phyloP scores from a whole-genome alignment of 2,888 invertebrate genomes.

The Bugula neritina region DNA sequence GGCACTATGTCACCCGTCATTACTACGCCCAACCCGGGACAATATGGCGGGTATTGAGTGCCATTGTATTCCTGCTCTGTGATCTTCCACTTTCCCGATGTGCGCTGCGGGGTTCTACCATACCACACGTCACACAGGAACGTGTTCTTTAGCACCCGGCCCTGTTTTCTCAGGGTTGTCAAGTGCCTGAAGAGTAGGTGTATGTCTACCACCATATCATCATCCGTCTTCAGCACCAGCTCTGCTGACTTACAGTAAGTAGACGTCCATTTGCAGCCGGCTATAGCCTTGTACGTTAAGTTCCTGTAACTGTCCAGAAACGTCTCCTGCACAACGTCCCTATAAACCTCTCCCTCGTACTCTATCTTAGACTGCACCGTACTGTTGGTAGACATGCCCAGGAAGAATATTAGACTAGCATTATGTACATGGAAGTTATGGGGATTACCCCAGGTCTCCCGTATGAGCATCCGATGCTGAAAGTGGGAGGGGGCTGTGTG shows the following conservation, averaged over 20 bases:
- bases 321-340: conserved; percentile 50
- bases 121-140: conserved; percentile 51
- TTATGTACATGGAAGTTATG: background rate
- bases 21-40: conserved; percentile 54
- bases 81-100: conserved; percentile 54
- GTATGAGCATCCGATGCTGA: conserved; percentile 43
- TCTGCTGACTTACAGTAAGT: conserved; percentile 45
- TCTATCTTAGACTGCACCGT: conserved; percentile 37
- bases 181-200: conserved; percentile 49
- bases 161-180: conserved; percentile 31
- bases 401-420: conserved; percentile 45
- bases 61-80: conserved; percentile 49
- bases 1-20: conserved; percentile 64
- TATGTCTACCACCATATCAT: conserved; percentile 55
- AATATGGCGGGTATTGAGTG: conserved; percentile 53
- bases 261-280: conserved; percentile 53
- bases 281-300: conserved; percentile 55
- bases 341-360: conserved; percentile 43
- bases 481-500: conserved; percentile 49
- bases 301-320: conserved; percentile 54
- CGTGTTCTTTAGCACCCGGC: conserved; percentile 30
- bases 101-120: conserved; percentile 52
- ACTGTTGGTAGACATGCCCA: conserved; percentile 39
- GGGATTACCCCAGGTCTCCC: conserved; percentile 48
- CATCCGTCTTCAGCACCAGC: conserved; percentile 54